Base-by-base conservation (phyloP, 2,113 vertebrate species). In the Erpornis zantholeuca region DNA sequence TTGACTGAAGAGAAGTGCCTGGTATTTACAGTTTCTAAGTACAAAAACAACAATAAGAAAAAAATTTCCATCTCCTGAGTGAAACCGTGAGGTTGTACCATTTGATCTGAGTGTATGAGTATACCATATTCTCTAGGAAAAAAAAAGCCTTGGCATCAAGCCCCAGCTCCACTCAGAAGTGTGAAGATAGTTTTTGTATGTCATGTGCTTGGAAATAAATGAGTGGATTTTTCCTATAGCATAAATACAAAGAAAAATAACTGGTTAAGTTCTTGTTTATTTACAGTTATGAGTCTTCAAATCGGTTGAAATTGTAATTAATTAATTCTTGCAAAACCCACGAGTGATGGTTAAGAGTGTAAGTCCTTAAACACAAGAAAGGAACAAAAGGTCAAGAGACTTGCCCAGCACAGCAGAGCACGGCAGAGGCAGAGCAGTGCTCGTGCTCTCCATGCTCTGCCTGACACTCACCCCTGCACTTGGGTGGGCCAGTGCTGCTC, bases 131-230 rank as follows among this genome's bases (percentile, higher is more conserved):
- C 90, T 77, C 68, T 13, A 80, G 69, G 72, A 21, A 15, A 90
- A 95, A 92, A 94, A 94, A 88, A 82, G 15, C 68, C 45, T 60
- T 95, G 93, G 94, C 94, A 97, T 60, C 5, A 2, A 86, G 92
- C 88, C 92, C 88, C 82, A 70, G 85, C 71, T 96, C 90, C 82
- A 86, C 82, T 96, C 81, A 92, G 85, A 96, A 97, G 94, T 94
- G 93, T 90, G 90, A 96, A 96, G 82, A 88, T 91, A 78, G 79
- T 90, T 96, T 92, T 82, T 68, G 59, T 63, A 68, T 91, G 92
- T 94, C 88, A 56, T 36, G 57, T 2, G 44, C 90, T 94, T 86
- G 56, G 85, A 95, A 96, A 96, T 82, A 93, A 90, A 96, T 45
- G 63, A 86, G 90, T 93, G 49, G 71, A 64, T 93, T 91, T 92